Base-by-base conservation (phyloP, 1,140 invertebrate genomes). In the Trichomalopsis sarcophagae region DNA sequence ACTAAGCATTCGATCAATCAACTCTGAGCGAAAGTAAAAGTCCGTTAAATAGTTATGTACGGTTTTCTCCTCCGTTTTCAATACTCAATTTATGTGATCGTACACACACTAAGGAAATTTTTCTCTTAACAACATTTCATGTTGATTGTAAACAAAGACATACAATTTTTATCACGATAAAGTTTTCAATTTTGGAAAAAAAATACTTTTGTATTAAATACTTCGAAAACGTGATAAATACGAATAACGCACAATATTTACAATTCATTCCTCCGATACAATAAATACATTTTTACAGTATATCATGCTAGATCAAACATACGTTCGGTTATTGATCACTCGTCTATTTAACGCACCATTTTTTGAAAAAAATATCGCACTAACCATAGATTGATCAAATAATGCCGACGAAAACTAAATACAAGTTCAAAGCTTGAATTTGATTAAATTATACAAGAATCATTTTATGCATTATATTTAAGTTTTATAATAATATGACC, bases 71-170 rank as follows among this genome's bases (percentile, higher is more conserved):
- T 1, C 0, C 10, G 9, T 50, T 50, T 50, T 50, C 47, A 11
- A 50, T 50, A 11, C 9, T 50, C 47, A 50, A 11, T 50, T 50
- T 11, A 13, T 50, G 11, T 50, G 10, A 17, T 11, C 11, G 10
- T 17, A 50, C 14, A 11, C 11, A 55, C 4, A 17, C 50, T 14
- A 55, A 55, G 1, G 21, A 62, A 62, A 62, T 62, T 21, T 62
- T n/a, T 62, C 27, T 27, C 27, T 62, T 21, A 62, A 21, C 14
- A 62, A n/a, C 14, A 21, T 62, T 62, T n/a, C 5, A 62, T 62
- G 55, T 62, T 62, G 55, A 62, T 62, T n/a, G 21, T n/a, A 85
- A 79, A 44, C 40, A 40, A 62, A 71, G 10, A n/a, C 21, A 55
- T 62, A 62, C 0, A 78, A 33, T 17, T 69, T 44, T 27, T 17